Base-by-base conservation (phyloP, 1,140 invertebrate species). In the Ericerus pela region DNA sequence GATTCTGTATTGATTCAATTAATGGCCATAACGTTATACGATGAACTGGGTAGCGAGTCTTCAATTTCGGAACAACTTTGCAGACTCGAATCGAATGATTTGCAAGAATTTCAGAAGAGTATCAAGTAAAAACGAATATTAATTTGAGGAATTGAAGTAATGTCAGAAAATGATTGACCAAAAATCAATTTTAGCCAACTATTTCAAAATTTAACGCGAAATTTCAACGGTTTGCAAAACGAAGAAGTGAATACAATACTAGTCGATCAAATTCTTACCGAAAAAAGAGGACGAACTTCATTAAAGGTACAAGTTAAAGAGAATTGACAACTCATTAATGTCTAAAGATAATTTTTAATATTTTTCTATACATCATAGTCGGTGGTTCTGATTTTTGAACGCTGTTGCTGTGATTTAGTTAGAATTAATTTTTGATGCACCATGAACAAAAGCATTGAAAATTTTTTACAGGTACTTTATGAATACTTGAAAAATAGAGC, bases 1-100 rank as follows among this genome's bases (percentile, higher is more conserved):
- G 79, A 78, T 1, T 82, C 80, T 0, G 75, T 83, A 2, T 60
- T 85, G 1, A 64, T 85, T 14, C 84, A 88, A 67, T n/a, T 66
- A 4, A 56, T 62, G 11, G 18, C 63, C 27, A 60, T 65, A 18
- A 66, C 69, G 2, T 57, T 73, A 12, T 72, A 72, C 58, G 58
- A 66, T 1, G 63, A 64, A 30, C 61, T 71, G 22, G 41, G 41
- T 5, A 58, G 67, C 2, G 57, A 64, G 52, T 59, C 63, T 8
- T 62, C 61, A 0, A 26, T 85, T 1, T 80, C 81, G 0, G 85
- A 88, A 67, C 78, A 79, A 0, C 71, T 87, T 11, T 87, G 84
- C 62, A n/a, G 78, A 84, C 22, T 62, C 28, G 82, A 85, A 62
- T 80, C 83, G 60, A 79, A 82, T 43, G 76, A 82, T 60, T 81